Conservation (phyloP, 2,113 vertebrate genomes). For the Suncus etruscus region DNA sequence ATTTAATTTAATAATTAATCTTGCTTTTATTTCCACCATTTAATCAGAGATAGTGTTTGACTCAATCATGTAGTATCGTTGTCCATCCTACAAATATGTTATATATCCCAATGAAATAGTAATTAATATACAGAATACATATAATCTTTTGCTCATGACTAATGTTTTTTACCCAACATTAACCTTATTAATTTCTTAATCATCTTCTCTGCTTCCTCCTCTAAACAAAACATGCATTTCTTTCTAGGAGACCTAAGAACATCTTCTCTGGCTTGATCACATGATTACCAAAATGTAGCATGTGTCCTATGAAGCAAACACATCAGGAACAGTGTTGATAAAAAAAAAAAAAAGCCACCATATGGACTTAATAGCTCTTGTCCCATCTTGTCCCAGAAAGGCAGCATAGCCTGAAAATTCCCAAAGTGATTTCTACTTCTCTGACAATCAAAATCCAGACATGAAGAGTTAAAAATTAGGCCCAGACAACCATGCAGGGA, state of each 20-base stretch:
- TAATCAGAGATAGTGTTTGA: neutral
- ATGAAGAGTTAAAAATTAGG: neutral
- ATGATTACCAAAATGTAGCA: neutral
- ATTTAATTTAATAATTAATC: neutral
- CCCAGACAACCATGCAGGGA: neutral
- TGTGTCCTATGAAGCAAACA: accelerated
- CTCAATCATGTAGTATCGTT: neutral
- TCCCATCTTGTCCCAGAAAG: neutral
- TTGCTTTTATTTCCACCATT: neutral
- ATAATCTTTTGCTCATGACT: neutral
- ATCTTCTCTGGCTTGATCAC: neutral
- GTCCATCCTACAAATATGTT: neutral
- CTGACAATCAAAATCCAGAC: neutral
- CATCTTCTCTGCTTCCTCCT: neutral
- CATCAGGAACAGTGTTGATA: neutral
- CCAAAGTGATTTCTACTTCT: neutral
- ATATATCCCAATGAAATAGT: neutral
- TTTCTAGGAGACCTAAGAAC: neutral
- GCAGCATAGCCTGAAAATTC: neutral
- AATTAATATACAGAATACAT: neutral
- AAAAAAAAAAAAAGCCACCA: neutral
- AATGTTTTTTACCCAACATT: too few species aligned
- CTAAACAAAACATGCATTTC: neutral
- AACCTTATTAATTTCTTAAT: neutral
- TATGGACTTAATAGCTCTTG: neutral